Evolutionary conservation across 2,797 vertebrate species (phyloP).

Genomic region (Halcyon smyrnensis): DNA sequence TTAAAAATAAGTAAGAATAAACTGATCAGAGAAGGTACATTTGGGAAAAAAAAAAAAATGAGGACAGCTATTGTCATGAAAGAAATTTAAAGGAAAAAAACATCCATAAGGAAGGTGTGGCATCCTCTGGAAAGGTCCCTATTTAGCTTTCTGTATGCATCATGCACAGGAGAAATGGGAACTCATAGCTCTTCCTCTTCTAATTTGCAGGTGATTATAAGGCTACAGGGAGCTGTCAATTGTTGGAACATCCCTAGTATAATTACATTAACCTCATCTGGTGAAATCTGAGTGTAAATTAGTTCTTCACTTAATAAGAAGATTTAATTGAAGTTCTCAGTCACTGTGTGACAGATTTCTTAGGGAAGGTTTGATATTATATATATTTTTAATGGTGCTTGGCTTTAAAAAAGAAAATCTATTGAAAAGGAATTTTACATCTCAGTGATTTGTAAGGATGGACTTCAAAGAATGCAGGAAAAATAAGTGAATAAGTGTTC

Average conservation of each 20-base stretch:
- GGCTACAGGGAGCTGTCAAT: slow-evolving; percentile 29
- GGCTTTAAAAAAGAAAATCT: background rate
- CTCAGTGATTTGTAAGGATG: slow-evolving; percentile 43
- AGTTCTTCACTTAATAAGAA: slow-evolving; percentile 45
- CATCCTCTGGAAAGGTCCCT: background rate
- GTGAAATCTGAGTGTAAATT: slow-evolving; percentile 50
- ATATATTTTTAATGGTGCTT: background rate
- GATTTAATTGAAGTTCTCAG: slow-evolving; percentile 42
- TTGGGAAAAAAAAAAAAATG: background rate
- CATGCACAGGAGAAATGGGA: background rate
- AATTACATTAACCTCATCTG: slow-evolving; percentile 55
- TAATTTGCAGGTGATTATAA: slow-evolving; percentile 50
- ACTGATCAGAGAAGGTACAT: background rate
- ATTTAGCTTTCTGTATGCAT: background rate
- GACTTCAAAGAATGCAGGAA: slow-evolving; percentile 44
- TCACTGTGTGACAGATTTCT: background rate
- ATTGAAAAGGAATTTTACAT: slow-evolving; percentile 5
- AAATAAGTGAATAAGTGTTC: slow-evolving; percentile 61
- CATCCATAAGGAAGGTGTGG: background rate
- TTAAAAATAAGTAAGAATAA: slow-evolving; percentile 60
- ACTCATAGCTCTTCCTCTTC: background rate
- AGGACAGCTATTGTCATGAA: background rate
- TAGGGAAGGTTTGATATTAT: background rate
- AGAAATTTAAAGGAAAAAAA: background rate
- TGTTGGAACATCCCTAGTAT: slow-evolving; percentile 30